These are phyloP conservation scores for Zosterops japonicus DNA, from an alignment of 2,113 vertebrate genomes.

Conservation along the genomic window DNA sequence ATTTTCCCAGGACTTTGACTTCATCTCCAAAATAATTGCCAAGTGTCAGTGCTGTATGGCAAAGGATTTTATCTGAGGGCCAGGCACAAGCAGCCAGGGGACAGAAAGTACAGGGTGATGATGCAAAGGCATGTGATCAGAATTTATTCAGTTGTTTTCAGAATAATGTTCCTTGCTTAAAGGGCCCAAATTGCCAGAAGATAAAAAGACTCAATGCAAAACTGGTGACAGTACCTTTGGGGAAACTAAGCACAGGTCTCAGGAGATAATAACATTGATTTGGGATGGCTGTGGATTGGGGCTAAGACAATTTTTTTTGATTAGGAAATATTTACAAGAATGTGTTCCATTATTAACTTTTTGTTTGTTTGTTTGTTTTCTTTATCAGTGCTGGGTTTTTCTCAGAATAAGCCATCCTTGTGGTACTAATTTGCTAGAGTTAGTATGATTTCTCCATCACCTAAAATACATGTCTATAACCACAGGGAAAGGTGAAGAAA, in stretches of 20 bases:
- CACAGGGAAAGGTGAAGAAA: background rate
- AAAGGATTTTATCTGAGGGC: background rate
- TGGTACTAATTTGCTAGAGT: background rate
- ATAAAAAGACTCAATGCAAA: background rate
- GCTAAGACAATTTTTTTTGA: rapidly evolving
- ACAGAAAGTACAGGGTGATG: background rate
- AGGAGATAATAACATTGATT: background rate
- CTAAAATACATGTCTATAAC: background rate
- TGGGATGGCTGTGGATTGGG: background rate
- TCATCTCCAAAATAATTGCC: background rate
- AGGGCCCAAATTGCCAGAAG: background rate
- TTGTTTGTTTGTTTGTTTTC: background rate
- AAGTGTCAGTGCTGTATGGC: background rate
- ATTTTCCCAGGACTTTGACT: background rate
- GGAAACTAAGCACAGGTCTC: background rate
- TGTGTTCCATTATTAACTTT: background rate
- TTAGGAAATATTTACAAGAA: background rate
- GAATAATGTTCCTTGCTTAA: background rate
- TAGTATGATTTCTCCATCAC: background rate
- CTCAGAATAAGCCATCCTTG: background rate
- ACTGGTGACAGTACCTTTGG: background rate
- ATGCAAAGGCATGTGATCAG: background rate
- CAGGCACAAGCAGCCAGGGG: background rate
- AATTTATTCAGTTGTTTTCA: background rate
- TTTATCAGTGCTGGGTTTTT: background rate